Evolutionary conservation across 2,888 invertebrate genomes (phyloP).

Genomic region (Phalera bucephala): DNA sequence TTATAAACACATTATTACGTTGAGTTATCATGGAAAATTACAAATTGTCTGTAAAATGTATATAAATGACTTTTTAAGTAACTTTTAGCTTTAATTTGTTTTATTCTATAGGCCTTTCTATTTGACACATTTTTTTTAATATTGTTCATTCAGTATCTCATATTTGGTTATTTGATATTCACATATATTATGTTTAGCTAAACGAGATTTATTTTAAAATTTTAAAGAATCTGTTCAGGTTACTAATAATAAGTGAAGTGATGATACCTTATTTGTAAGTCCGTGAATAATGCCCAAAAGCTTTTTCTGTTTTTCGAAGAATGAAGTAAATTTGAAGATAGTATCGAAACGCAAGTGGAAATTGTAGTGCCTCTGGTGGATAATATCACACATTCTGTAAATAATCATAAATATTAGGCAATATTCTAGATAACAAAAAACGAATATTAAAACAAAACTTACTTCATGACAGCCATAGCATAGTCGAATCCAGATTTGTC

Average conservation of each 20-base stretch:
- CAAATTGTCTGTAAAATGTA: too few relatives aligned
- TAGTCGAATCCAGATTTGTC: conserved; percentile 89
- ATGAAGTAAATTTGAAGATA: conserved; percentile 87
- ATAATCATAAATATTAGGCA: conserved; percentile 1
- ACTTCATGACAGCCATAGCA: conserved; percentile 93
- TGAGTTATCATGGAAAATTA: too few relatives aligned
- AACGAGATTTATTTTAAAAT: too few relatives aligned
- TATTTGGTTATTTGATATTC: too few relatives aligned
- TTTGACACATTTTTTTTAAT: too few relatives aligned
- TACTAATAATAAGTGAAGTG: not conserved
- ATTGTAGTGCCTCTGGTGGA: conserved; percentile 90
- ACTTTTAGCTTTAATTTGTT: too few relatives aligned
- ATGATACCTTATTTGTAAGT: conserved; percentile 87
- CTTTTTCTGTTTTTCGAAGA: conserved; percentile 86
- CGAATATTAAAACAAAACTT: conserved; percentile 26
- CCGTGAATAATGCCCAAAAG: conserved; percentile 89
- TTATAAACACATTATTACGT: too few relatives aligned
- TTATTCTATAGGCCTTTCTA: too few relatives aligned
- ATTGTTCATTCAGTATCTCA: too few relatives aligned
- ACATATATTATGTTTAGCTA: too few relatives aligned
- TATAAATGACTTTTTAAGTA: too few relatives aligned
- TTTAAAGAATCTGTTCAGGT: too few relatives aligned
- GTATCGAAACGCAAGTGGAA: conserved; percentile 88
- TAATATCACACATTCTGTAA: conserved; percentile 89
- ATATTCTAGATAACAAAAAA: not conserved